Evolutionary conservation across 30 jellyfish, hydroid and myxozoan genomes (phyloP), one percentile per base, ranked within the genome.

Genomic region (Aurelia sp.): DNA sequence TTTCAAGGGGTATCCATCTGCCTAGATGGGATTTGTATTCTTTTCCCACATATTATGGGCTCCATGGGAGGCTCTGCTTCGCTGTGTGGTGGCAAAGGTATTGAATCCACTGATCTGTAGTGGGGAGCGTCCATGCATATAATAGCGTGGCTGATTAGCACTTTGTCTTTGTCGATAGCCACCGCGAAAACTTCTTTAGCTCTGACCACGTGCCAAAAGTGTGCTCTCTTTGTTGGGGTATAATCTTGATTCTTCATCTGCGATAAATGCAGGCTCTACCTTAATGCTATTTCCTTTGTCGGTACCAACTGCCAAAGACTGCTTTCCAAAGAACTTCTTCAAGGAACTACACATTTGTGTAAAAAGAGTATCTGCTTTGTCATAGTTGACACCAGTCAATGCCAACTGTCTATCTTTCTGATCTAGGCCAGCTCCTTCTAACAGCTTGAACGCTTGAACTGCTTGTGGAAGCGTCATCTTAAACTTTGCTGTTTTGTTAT

Each of bases 341-440:
- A 71, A 71, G 31, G 44, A 31, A 75, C 86, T 75, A 19, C 76
- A 15, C 81, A 75, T 75, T 20, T 40, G 86, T 75, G 38, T 75
- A 57, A 27, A 75, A 16, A 40, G 53, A 21, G 79, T 21, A 57
- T 44, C 86, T 51, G 4, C 33, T 19, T 75, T 20, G 48, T 75
- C 33, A 75, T 75, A 75, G 30, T 75, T 57, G 33, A 57, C 86
- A 15, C 86, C 84, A 17, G 82, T 75, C 21, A 75, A 57, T 17
- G 19, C 86, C 77, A 75, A 20, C 76, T 48, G 76, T 22, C 86
- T 51, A 33, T 75, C 86, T 51, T 75, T 75, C 48, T 75, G 75
- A 19, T 75, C 77, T 3, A 53, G 53, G 38, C 84, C 86, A 16
- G 84, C 31, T 33, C 65, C 65, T 40, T 71, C 86, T 48, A 75